These are phyloP conservation scores for Rhopilema esculentum DNA, from an alignment of 30 jellyfish, hydroid and myxozoan species.

Conservation along the genomic window DNA sequence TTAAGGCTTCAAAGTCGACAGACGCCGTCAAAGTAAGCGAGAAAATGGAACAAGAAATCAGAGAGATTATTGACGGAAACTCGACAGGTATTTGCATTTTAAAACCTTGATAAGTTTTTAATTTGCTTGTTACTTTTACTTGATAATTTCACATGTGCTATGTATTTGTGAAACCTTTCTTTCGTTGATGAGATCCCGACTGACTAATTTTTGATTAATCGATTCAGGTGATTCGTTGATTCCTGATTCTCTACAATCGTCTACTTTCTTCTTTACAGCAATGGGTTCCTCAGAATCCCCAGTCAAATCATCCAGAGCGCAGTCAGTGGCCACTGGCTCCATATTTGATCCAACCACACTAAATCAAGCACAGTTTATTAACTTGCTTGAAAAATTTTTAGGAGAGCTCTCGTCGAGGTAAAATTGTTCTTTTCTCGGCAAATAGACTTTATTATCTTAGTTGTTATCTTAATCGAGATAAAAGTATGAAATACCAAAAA, in stretches of 20 bases:
- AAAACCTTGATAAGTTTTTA: background rate
- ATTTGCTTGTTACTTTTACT: background rate
- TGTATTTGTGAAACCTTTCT: too few species aligned
- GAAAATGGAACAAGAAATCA: conserved; percentile 59
- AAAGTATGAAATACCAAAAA: too few species aligned
- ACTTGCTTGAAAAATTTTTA: conserved; percentile 73
- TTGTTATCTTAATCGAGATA: background rate
- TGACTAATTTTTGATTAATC: too few species aligned
- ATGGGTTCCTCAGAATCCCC: conserved; percentile 60
- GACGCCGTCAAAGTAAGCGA: conserved; percentile 50
- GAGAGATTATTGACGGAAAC: conserved; percentile 57
- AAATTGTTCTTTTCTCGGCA: background rate
- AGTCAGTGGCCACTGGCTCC: conserved; percentile 82
- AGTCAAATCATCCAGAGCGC: conserved; percentile 67
- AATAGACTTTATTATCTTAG: background rate
- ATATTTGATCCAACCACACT: conserved; percentile 70
- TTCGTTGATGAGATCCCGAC: too few species aligned
- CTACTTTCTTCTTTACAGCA: too few species aligned
- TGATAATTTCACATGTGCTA: too few species aligned
- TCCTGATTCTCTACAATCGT: background rate
- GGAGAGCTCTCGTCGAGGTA: conserved; percentile 90
- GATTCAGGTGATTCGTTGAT: too few species aligned
- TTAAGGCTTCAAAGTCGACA: background rate
- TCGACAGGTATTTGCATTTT: conserved; percentile 63
- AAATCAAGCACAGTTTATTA: conserved; percentile 82